Base-by-base conservation (phyloP, 2,113 vertebrate species). In the Scomber japonicus region DNA sequence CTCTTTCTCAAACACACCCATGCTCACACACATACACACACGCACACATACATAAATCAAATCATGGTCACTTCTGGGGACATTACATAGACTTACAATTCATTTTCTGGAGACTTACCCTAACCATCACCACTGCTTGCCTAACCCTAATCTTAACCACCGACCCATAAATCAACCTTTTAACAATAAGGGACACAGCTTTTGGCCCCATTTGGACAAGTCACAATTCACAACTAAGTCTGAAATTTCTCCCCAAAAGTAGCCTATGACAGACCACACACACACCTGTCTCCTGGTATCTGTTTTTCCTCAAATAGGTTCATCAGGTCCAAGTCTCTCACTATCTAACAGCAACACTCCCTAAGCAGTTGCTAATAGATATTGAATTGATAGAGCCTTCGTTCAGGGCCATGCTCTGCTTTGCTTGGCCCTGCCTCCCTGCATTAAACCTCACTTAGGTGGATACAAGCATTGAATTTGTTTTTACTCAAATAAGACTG, bases 271-370 rank as follows among this genome's bases (percentile, higher is more conserved):
- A 27, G 24, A 27, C 24, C 24, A 27, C 27, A 51, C 4, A 21
- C 40, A 21, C 59, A 67, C 11, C 50, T 49, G 66, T 72, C 45
- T 57, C 19, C 31, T 77, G 7, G 73, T 77, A 30, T 83, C 68
- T 89, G 80, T 77, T 85, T 82, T 71, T 45, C 35, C 40, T 89
- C 85, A 78, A 11, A 55, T 19, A 56, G 14, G 45, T 87, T 92
- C 66, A 71, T 71, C 68, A 74, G 70, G 85, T 85, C 75, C 83
- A 91, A 61, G 24, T 46, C 8, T 82, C 48, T 82, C 27, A 14
- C 21, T 75, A 51, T 76, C 61, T 85, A 75, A 80, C 50, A 74
- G 48, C 35, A 59, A 49, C 35, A 59, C 64, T 63, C 77, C 66
- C 51, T 48, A 21, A 78, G 71, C 57, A 68, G 75, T 67, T 27